A percentile compares a stretch with the other conserved stretches of the same genome.
These are phyloP conservation scores for Cyanistes caeruleus DNA, from an alignment of 2,113 vertebrate species.

Conservation along the genomic window DNA sequence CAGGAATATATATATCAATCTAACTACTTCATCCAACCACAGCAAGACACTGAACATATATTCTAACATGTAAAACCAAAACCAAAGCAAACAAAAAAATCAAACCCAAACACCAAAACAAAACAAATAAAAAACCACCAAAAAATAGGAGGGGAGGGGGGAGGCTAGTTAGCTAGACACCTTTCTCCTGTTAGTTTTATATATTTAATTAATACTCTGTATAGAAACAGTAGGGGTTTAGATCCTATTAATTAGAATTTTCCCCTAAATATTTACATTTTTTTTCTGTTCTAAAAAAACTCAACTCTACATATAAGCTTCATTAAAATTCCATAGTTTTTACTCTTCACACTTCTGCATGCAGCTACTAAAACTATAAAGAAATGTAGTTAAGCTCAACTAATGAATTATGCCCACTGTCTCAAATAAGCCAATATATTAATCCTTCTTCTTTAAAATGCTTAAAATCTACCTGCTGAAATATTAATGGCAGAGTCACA, in stretches of 20 bases:
- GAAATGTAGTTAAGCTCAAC: background rate
- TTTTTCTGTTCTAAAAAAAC: background rate
- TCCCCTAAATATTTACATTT: background rate
- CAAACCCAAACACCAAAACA: background rate
- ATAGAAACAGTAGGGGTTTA: background rate
- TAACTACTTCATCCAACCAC: background rate
- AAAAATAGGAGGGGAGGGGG: too few relatives aligned
- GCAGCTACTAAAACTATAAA: background rate
- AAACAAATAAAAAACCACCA: background rate
- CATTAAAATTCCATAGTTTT: background rate
- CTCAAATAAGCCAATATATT: background rate
- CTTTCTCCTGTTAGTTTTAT: background rate
- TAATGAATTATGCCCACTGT: background rate
- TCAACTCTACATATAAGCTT: background rate
- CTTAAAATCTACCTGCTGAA: background rate
- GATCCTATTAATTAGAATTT: background rate
- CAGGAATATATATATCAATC: background rate
- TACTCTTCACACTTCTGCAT: background rate
- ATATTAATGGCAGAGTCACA: background rate
- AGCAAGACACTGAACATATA: background rate
- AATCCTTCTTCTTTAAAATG: background rate
- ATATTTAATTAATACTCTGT: background rate
- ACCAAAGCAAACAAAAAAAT: background rate
- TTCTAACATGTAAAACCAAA: background rate
- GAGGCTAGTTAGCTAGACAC: background rate